Evolutionary conservation across 2,888 invertebrate genomes (phyloP), one percentile per base, ranked within the genome.

Genomic region (Rutpela maculata): DNA sequence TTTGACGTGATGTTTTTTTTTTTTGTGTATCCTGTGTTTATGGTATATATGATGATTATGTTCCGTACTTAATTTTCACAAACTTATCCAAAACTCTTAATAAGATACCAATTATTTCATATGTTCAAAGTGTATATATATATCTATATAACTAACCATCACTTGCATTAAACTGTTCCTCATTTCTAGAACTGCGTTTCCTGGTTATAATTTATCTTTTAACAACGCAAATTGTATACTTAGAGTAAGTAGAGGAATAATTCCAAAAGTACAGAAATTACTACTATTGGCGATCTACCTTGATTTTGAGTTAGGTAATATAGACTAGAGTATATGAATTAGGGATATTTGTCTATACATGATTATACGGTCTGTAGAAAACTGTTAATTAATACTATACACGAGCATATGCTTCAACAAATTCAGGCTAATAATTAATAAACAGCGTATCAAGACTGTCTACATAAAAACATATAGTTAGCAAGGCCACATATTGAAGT

Each of bases 361-460:
- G 50, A 67, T 67, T 67, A 67, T 55, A 67, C 55, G 67, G 67
- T 67, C 67, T 55, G 55, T n/a, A 67, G 67, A 67, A 67, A 55
- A 67, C 67, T n/a, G 67, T 55, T 67, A 67, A 67, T 55, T 67
- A 22, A 67, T 67, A 67, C 22, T 55, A 26, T 67, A 65, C 65
- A 67, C 18, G 55, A 5, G 55, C 55, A 67, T 55, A 67, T 67
- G 67, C 55, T 26, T 43, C 55, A 43, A 22, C 67, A 67, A 67
- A 67, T 67, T 67, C 67, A 67, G 22, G 67, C 38, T 26, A 67
- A 67, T 67, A 67, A 67, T 67, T 67, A 67, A 55, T 67, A 67
- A 66, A 55, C 55, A 26, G 67, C 67, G 67, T 55, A 67, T 67
- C 55, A 67, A 55, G 55, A 55, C 50, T 22, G 67, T 55, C 67